Evolutionary conservation across 2,888 invertebrate genomes (phyloP), one percentile per base, ranked within the genome.

Genomic region (Liodrosophila aerea): DNA sequence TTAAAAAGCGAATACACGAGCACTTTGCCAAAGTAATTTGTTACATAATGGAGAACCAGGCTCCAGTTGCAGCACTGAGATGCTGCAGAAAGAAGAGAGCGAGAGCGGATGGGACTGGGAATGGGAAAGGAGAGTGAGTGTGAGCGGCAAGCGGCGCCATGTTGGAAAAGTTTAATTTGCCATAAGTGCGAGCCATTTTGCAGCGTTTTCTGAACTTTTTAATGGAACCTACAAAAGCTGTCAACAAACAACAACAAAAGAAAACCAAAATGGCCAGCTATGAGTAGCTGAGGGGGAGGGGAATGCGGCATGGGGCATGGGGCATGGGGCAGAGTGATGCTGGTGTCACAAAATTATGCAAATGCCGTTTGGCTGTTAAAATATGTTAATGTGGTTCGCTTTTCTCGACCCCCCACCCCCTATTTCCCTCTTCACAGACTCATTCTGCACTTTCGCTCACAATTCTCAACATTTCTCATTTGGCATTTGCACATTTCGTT

Each of bases 1-100:
- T 89, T 88, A 89, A 89, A 88, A 87, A 88, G 89, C 88, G 88
- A 87, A 82, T 89, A 86, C 86, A 88, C 84, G 88, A 88, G 88
- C 88, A 87, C 88, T 88, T 88, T 88, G 81, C 76, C 80, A 86
- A 87, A 85, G 87, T 87, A 87, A 87, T 87, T 87, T 87, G 86
- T 86, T 80, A 85, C 80, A 86, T 86, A 85, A 86, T 78, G 85
- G 70, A 65, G 70, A 63, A 56, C 33, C 58, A 47, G 41, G 36
- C 67, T 50, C 15, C 66, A 57, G 54, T 40, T 45, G 50, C 63
- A 53, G 46, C 46, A 13, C 44, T 29, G 73, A 69, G 68, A 72
- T 66, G 73, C 68, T 62, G 73, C 13, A n/a, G 36, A 39, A 34
- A 41, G 40, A 9, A 5, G 46, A 22, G 9, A 18, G 27, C 11